Percentiles rank a stretch among this genome's conserved stretches.
phyloP scores from a whole-genome alignment of 2,797 vertebrate genomes.

The Labeo calbasu region DNA sequence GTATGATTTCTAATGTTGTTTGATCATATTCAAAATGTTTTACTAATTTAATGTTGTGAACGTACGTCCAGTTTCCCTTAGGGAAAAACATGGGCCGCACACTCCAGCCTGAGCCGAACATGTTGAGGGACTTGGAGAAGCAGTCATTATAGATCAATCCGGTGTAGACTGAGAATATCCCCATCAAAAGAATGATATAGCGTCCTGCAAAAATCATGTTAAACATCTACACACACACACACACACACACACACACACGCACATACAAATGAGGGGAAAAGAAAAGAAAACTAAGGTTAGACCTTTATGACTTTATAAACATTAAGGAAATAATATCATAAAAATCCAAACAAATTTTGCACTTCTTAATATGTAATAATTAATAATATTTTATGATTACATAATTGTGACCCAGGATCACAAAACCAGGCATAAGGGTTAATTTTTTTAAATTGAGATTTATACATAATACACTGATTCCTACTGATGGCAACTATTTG shows the following conservation, averaged over 20 bases:
- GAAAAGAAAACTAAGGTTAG: background rate
- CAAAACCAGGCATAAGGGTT: no score
- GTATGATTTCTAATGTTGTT: background rate
- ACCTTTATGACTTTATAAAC: background rate
- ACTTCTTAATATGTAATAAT: background rate
- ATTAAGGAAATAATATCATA: background rate
- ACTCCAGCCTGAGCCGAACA: slow-evolving; percentile 97
- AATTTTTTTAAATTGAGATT: no score
- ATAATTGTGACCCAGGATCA: no score
- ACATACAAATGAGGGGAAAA: background rate
- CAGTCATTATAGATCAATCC: slow-evolving; percentile 98
- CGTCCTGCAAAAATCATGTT: slow-evolving; percentile 95
- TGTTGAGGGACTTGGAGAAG: slow-evolving; percentile 96
- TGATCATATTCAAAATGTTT: background rate
- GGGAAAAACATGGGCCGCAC: slow-evolving; percentile 89
- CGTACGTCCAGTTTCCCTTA: slow-evolving; percentile 90
- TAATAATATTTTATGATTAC: background rate
- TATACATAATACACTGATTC: no score
- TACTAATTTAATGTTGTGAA: slow-evolving; percentile 54
- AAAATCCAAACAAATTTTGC: background rate
- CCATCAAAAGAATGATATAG: slow-evolving; percentile 97
- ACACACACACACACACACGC: background rate
- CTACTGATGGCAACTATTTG: no score
- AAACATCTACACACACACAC: slow-evolving; percentile 84
- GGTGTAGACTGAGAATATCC: slow-evolving; percentile 92